Percentiles rank a stretch among this genome's conserved stretches.
These are phyloP conservation scores for Limnodromus scolopaceus DNA, from an alignment of 2,797 vertebrate species.

Conservation along the genomic window DNA sequence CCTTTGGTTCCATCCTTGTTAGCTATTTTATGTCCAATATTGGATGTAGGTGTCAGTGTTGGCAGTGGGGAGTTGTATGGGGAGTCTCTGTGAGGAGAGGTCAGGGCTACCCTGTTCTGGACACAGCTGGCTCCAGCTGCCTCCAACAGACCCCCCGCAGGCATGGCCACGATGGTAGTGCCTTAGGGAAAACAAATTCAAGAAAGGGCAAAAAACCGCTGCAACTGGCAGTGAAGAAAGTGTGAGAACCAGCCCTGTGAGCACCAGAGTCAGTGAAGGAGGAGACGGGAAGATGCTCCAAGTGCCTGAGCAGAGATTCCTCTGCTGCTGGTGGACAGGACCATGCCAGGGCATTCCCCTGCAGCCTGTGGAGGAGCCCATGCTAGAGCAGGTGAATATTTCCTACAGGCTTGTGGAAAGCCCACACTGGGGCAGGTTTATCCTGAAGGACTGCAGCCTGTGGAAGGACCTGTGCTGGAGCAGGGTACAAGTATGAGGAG, in stretches of 20 bases:
- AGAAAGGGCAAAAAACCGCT: background rate
- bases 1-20: background rate
- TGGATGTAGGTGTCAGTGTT: background rate
- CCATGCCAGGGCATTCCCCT: background rate
- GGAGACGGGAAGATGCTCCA: background rate
- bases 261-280: background rate
- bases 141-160: background rate
- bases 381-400: background rate
- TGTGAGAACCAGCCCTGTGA: background rate
- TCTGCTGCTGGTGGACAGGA: background rate
- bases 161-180: background rate
- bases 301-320: background rate
- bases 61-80: background rate
- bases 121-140: accelerated
- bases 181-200: background rate
- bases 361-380: background rate
- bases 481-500: background rate
- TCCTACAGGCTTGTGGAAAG: background rate
- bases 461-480: background rate
- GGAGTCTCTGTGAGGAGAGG: background rate
- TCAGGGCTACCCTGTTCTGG: background rate
- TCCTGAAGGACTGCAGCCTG: background rate
- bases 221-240: background rate
- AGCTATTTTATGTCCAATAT: background rate
- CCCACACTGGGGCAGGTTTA: background rate